These are phyloP conservation scores for Tachina lurida DNA, from an alignment of 2,888 invertebrate genomes.

Conservation along the genomic window DNA sequence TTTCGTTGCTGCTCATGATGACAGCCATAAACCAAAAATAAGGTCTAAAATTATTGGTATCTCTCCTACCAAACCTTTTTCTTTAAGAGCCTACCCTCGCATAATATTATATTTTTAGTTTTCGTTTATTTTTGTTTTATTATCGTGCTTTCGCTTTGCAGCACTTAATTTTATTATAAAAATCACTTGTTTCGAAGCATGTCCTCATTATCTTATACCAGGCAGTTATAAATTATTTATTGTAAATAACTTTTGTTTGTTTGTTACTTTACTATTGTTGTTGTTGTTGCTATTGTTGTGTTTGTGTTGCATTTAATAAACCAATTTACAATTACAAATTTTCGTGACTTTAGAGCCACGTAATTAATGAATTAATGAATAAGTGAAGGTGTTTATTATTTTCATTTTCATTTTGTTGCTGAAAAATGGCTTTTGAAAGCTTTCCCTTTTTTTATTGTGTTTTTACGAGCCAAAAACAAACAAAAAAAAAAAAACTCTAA, in stretches of 20 bases:
- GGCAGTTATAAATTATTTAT: constrained; percentile 45
- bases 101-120: constrained; percentile 4
- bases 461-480: background rate
- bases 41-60: too few relatives aligned
- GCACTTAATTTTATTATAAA: constrained; percentile 11
- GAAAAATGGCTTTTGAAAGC: background rate
- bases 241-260: constrained; percentile 12
- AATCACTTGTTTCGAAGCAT: constrained; percentile 50
- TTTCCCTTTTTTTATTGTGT: constrained; percentile 18
- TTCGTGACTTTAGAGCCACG: constrained; percentile 65
- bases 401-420: background rate
- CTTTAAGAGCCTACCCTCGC: background rate
- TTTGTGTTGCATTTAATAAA: constrained; percentile 53
- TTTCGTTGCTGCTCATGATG: too few relatives aligned
- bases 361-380: constrained; percentile 45
- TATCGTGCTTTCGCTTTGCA: background rate
- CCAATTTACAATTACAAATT: constrained; percentile 67
- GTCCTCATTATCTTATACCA: constrained; percentile 27
- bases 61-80: too few relatives aligned
- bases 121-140: background rate
- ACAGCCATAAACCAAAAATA: too few relatives aligned
- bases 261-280: background rate
- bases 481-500: background rate
- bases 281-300: too few relatives aligned
- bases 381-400: background rate